These are phyloP conservation scores for Bombus affinis DNA, from an alignment of 1,140 invertebrate species.

Conservation along the genomic window DNA sequence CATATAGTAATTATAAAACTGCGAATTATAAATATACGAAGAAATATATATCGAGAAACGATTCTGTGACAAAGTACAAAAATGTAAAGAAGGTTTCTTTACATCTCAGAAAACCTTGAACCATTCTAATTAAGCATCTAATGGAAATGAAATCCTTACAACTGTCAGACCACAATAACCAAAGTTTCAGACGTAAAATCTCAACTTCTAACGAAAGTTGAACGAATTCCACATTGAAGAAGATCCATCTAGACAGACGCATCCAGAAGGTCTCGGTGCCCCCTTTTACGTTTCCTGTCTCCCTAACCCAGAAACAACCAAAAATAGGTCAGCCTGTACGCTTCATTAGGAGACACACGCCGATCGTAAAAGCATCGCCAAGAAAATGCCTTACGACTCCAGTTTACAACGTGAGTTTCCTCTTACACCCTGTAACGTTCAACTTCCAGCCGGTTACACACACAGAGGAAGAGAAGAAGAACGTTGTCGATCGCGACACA, in stretches of 20 bases:
- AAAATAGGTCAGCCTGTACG: constrained; percentile 24
- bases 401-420: neutral
- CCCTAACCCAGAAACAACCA: constrained; percentile 9
- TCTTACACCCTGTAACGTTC: neutral
- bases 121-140: neutral
- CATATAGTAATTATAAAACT: no score
- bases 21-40: no score
- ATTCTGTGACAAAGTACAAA: no score
- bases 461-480: neutral
- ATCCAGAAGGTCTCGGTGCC: neutral
- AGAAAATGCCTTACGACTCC: neutral
- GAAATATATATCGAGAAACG: neutral
- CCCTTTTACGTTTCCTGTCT: constrained; percentile 26
- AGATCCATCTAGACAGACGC: neutral
- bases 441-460: neutral
- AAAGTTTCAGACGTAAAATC: neutral
- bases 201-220: neutral
- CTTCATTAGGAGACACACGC: constrained; percentile 13
- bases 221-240: neutral
- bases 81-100: neutral
- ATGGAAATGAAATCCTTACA: neutral
- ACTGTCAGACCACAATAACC: neutral
- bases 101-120: neutral
- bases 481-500: constrained; percentile 13
- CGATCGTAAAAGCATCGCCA: constrained; percentile 1